Percentiles rank a stretch among this genome's conserved stretches.
phyloP scores from a whole-genome alignment of 1,140 invertebrate genomes.

The Kradibia gibbosae region DNA sequence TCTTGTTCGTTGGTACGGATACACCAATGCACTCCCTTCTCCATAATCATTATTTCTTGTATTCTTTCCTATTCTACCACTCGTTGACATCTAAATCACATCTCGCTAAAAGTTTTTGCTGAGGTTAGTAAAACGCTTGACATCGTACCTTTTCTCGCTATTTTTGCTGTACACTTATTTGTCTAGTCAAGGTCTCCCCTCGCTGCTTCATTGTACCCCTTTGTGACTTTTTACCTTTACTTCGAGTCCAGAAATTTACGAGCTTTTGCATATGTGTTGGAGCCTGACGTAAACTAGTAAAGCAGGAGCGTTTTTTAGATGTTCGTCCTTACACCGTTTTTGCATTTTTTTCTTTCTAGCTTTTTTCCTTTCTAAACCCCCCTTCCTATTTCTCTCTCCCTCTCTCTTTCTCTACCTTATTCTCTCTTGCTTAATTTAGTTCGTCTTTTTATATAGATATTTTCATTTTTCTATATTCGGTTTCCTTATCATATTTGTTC shows the following conservation, averaged over 20 bases:
- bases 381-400: conserved; percentile 14
- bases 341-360: conserved; percentile 27
- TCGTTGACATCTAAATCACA: conserved; percentile 63
- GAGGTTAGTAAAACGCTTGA: conserved; percentile 9
- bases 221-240: conserved; percentile 3
- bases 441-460: conserved; percentile 10
- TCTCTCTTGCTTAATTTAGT: neutral
- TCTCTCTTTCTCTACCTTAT: conserved; percentile 38
- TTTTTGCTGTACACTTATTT: conserved; percentile 52
- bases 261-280: conserved; percentile 7
- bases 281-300: neutral
- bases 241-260: conserved; percentile 54
- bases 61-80: neutral
- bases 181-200: conserved; percentile 23
- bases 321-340: conserved; percentile 3
- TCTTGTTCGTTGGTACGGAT: neutral
- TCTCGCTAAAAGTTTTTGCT: conserved; percentile 58
- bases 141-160: conserved; percentile 28
- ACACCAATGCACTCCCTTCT: neutral
- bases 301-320: conserved; percentile 26
- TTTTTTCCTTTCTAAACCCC: neutral
- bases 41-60: neutral
- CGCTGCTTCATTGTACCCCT: neutral
- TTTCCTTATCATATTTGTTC: neutral
- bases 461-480: neutral